Conservation (phyloP, 2,888 invertebrate genomes). For the Anthrax anthrax region DNA sequence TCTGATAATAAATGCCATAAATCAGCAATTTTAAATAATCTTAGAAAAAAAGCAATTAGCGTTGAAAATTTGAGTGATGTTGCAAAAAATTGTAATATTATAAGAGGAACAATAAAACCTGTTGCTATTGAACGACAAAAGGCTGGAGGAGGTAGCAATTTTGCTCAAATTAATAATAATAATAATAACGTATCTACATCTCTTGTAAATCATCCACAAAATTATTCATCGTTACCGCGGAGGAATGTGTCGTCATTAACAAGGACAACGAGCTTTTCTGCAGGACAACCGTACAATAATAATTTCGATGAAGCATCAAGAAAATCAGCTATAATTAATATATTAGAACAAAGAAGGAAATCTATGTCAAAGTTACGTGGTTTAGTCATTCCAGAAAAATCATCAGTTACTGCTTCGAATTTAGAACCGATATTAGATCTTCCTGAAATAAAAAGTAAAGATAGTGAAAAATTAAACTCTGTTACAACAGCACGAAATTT, state of each 20-base stretch:
- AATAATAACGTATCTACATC: conserved; percentile 12
- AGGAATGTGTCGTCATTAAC: conserved; percentile 15
- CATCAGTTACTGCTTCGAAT: conserved; percentile 33
- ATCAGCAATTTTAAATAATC: conserved; percentile 21
- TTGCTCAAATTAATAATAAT: not conserved
- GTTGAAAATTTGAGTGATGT: conserved; percentile 38
- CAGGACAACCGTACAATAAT: conserved; percentile 23
- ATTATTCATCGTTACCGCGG: conserved; percentile 22
- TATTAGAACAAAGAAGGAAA: conserved; percentile 68
- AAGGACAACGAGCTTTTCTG: conserved; percentile 34
- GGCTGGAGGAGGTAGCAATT: not conserved
- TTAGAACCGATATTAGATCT: conserved; percentile 52
- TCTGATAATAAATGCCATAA: conserved; percentile 12
- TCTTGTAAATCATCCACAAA: conserved; percentile 22
- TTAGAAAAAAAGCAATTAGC: conserved; percentile 41
- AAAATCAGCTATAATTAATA: conserved; percentile 53
- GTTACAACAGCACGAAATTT: conserved; percentile 26
- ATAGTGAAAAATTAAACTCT: conserved; percentile 34
- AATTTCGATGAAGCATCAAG: conserved; percentile 33
- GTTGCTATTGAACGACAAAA: conserved; percentile 5
- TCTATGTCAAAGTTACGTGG: conserved; percentile 74
- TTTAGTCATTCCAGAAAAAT: conserved; percentile 71
- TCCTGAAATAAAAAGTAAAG: conserved; percentile 69
- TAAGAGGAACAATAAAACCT: conserved; percentile 4
- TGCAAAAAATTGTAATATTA: conserved; percentile 25